A percentile compares a stretch with the other conserved stretches of the same genome.
Evolutionary conservation across 2,888 invertebrate genomes (phyloP).

Genomic region (Julus scanicus): DNA sequence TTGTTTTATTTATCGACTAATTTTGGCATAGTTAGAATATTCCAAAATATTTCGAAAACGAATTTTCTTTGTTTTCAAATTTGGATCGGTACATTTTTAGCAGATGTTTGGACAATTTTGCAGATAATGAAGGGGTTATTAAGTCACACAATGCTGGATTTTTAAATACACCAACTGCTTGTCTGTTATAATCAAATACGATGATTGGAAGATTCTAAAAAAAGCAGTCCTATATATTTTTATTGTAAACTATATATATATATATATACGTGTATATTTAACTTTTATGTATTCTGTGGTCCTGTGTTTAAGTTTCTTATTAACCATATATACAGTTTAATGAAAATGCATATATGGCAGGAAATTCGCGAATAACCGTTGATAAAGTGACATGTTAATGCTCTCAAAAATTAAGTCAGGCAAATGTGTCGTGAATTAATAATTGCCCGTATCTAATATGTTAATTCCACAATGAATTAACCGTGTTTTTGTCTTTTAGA

Average conservation of each 20-base stretch:
- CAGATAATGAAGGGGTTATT: neutral
- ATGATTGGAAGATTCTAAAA: neutral
- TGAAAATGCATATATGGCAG: conserved; percentile 1
- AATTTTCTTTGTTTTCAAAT: neutral
- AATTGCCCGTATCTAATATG: conserved; percentile 47
- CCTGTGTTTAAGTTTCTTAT: neutral
- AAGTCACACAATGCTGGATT: neutral
- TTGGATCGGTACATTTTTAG: too few species aligned
- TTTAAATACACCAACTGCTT: neutral
- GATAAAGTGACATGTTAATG: conserved; percentile 30
- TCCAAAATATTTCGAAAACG: neutral
- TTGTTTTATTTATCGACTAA: neutral
- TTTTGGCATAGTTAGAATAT: neutral
- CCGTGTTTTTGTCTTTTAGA: conserved; percentile 41
- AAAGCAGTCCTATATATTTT: neutral
- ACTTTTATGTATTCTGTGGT: neutral
- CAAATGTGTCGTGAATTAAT: conserved; percentile 51
- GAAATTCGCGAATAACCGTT: neutral
- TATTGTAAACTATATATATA: neutral
- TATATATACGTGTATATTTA: neutral
- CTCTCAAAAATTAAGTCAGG: conserved; percentile 30
- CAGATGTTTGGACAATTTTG: too few species aligned
- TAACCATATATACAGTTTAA: neutral
- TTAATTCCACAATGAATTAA: conserved; percentile 51
- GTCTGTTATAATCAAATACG: neutral